Evolutionary conservation across 2,888 invertebrate genomes (phyloP), one percentile per base, ranked within the genome.

Genomic region (Oscheius myriophilus): DNA sequence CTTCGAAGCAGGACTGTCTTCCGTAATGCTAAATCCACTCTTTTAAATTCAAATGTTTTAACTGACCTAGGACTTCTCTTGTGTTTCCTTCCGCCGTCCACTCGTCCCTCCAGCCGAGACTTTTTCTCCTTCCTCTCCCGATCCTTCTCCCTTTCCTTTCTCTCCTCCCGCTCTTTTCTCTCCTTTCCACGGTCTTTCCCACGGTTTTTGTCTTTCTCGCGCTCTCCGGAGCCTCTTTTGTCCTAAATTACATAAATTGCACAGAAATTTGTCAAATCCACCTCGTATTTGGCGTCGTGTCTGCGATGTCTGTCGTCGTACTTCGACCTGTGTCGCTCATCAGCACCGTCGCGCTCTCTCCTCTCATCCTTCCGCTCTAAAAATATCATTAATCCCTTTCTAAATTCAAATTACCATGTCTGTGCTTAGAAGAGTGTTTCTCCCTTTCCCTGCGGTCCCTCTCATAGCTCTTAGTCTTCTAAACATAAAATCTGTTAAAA

Each of bases 181-280:
- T 67, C 49, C 14, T 67, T 67, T 26, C 67, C 57, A 16, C 65
- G 58, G 23, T 23, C 25, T 42, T 25, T 55, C 42, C 9, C 23
- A 42, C 55, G 66, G 21, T 41, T 26, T 18, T 49, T 25, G 45
- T 42, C 16, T 26, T 64, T 45, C 2, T 49, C 49, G 3, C 49
- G 3, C 49, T 33, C 33, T 33, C 33, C 33, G 4, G 46, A 18
- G 46, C n/a, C n/a, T 21, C 63, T 26, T 18, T 41, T 51, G 11
- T 63, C 63, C 52, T 63, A n/a, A 57, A 23, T 9, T 21, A 12
- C 4, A 21, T 6, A 6, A 3, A 21, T 53, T 23, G 4, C 2
- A 11, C 18, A 18, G 25, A 23, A n/a, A 11, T 21, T 16, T 21
- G 41, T 11, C 39, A 41, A 53, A 14, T 58, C 39, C 53, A 23